Evolutionary conservation across 2,113 vertebrate genomes (phyloP).

Genomic region (Menura novaehollandiae): DNA sequence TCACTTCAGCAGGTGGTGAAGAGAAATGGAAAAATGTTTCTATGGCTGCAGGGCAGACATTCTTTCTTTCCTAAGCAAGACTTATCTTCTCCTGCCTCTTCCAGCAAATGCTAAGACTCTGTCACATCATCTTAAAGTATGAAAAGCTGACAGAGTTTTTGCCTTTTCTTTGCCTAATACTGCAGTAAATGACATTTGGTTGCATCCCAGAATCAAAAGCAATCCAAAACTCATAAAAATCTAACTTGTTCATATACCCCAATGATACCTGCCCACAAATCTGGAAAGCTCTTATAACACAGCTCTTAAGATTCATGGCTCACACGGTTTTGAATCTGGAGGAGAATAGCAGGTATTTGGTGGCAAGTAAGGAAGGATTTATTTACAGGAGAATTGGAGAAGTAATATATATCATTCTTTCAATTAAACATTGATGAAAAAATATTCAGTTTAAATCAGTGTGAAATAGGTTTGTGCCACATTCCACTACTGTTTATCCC

Average conservation of each 20-base stretch:
- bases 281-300: neutral
- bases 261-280: neutral
- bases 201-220: neutral
- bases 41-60: constrained; percentile 56
- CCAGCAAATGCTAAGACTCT: constrained; percentile 2
- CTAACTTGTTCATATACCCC: neutral
- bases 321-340: neutral
- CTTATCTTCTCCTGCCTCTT: constrained; percentile 23
- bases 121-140: constrained; percentile 43
- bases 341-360: neutral
- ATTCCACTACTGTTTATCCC: constrained; percentile 18
- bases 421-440: neutral
- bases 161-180: neutral
- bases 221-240: neutral
- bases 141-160: constrained; percentile 1
- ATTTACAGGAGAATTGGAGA: neutral
- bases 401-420: neutral
- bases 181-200: neutral
- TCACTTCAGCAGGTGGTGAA: constrained; percentile 51
- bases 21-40: neutral
- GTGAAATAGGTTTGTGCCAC: constrained; percentile 8
- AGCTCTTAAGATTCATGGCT: neutral
- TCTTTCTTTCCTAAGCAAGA: constrained; percentile 14
- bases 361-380: neutral
- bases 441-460: neutral